Evolutionary conservation across 92 coral and sea anemone genomes (phyloP).

Genomic region (Phenganax stokvisi): DNA sequence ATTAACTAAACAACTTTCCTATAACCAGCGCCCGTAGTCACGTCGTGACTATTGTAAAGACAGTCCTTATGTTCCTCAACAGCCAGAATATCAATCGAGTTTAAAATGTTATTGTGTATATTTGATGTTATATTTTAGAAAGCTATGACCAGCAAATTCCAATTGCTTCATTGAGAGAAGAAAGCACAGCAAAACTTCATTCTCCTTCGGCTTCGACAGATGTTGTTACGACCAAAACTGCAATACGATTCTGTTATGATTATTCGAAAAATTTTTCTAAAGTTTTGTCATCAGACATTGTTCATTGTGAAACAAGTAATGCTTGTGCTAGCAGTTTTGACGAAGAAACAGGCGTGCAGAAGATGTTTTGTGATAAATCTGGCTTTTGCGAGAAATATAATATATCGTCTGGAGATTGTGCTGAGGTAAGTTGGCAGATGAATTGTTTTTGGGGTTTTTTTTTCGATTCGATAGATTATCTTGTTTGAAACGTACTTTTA

Average conservation of each 20-base stretch:
- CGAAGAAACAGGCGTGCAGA: not conserved
- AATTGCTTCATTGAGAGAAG: not conserved
- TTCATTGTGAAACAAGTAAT: slow-evolving; percentile 1
- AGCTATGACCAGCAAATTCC: not conserved
- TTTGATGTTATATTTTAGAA: not conserved
- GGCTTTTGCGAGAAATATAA: not conserved
- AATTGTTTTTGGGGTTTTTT: not conserved
- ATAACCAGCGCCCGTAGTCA: too few relatives aligned
- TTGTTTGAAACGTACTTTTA: too few relatives aligned
- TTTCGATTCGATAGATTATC: too few relatives aligned
- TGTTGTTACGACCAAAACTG: not conserved
- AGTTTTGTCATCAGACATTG: not conserved
- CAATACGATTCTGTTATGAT: not conserved
- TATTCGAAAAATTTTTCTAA: not conserved
- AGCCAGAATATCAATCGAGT: too few relatives aligned
- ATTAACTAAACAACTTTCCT: too few relatives aligned
- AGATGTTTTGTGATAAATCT: slow-evolving; percentile 22
- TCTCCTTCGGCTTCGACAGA: not conserved
- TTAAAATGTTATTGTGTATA: not conserved
- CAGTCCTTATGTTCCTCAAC: too few relatives aligned
- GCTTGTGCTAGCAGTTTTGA: slow-evolving; percentile 1
- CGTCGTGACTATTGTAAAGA: too few relatives aligned
- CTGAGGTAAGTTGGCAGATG: not conserved
- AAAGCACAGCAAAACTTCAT: not conserved
- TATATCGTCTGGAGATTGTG: slow-evolving; percentile 15